Conservation (phyloP, 2,113 vertebrate species). For the Microcebus tavaratra region DNA sequence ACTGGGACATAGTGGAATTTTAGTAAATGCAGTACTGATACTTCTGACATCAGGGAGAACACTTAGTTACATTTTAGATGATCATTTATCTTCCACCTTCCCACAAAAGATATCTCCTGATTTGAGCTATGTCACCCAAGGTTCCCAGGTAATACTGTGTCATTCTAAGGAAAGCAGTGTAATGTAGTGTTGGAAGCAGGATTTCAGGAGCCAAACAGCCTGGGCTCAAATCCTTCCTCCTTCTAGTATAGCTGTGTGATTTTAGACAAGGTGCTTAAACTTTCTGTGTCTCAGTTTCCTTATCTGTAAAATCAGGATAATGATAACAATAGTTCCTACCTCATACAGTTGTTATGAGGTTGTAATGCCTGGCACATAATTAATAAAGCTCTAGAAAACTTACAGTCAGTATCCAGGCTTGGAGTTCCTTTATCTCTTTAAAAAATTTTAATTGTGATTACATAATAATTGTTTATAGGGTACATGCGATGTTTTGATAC, state of each 20-base stretch:
- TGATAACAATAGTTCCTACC: background rate
- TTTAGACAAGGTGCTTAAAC: background rate
- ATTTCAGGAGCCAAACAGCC: background rate
- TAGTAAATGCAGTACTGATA: background rate
- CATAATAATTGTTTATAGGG: too few relatives aligned
- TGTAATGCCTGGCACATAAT: background rate
- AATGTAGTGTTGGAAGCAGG: background rate
- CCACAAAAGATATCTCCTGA: background rate
- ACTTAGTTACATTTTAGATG: background rate
- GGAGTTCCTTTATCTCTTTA: too few relatives aligned
- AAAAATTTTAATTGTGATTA: too few relatives aligned
- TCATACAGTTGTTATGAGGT: background rate
- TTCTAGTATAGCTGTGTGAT: background rate
- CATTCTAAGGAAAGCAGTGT: background rate
- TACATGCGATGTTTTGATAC: too few relatives aligned
- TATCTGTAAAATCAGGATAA: background rate
- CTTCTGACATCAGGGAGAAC: background rate
- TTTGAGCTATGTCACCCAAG: background rate
- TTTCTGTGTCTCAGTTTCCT: constrained; percentile 14
- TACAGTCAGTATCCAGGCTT: background rate
- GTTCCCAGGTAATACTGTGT: background rate
- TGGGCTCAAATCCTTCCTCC: background rate
- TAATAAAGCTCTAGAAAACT: background rate
- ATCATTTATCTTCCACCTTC: background rate
- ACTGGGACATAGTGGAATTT: background rate